Evolutionary conservation across 2,113 vertebrate species (phyloP), one percentile per base, ranked within the genome.

Genomic region (Podiceps cristatus): DNA sequence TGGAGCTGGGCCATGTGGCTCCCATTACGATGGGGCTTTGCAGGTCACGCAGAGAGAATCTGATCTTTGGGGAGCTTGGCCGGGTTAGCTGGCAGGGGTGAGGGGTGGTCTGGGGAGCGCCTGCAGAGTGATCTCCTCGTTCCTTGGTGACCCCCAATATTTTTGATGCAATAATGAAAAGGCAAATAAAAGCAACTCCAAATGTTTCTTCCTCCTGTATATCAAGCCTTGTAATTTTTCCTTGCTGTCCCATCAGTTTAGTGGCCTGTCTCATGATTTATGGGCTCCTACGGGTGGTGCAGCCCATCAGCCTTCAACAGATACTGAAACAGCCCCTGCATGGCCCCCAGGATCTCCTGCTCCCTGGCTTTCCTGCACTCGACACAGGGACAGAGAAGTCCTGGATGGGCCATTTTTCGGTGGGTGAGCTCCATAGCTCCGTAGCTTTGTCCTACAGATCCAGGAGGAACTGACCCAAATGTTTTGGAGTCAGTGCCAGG

Each of bases 121-220:
- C 29, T 42, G 55, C 7, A 3, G 18, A 0, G 3, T 4, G 7
- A 0, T 47, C 44, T 63, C 29, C 53, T 93, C 3, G 1, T 76
- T 86, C 77, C 59, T n/a, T 29, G 27, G 44, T 19, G 23, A 86
- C 5, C 33, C 11, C 83, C 11, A 10, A 2, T 13, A 9, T 5
- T 79, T 67, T 6, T 68, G 27, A 35, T n/a, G 15, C 24, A 91
- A 79, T 33, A 55, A 58, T 24, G 23, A 60, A 52, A 84, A 69
- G 27, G 22, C 23, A 53, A 66, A 52, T 27, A 40, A 75, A 14
- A 64, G 5, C 28, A 28, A 44, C 29, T 55, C 47, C 58, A 76
- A n/a, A 8, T 49, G 5, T 25, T 82, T 25, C 37, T 45, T 62
- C 42, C 24, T 45, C 11, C 50, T 10, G 13, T 7, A 18, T 6